Percentiles rank a stretch among this genome's conserved stretches.
These are phyloP conservation scores for Solen grandis DNA, from an alignment of 1,140 invertebrate species.

Conservation along the genomic window DNA sequence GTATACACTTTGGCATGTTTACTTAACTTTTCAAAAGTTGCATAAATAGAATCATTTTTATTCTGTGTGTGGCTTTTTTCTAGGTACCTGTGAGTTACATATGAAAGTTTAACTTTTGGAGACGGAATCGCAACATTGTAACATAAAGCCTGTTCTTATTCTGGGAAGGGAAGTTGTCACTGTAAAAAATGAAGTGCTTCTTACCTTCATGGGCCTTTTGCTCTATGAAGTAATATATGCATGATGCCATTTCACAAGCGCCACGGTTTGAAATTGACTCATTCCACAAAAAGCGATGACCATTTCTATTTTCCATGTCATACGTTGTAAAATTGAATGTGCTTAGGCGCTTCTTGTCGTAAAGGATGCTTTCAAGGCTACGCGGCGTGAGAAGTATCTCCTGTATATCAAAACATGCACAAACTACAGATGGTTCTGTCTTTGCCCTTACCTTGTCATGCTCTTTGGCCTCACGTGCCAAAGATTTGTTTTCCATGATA, in stretches of 20 bases:
- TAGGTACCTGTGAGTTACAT: no score
- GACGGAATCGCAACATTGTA: constrained; percentile 1
- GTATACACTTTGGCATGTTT: background rate
- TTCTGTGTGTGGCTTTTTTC: constrained; percentile 8
- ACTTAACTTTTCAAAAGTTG: constrained; percentile 4
- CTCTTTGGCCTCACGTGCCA: background rate
- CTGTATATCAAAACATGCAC: constrained; percentile 11
- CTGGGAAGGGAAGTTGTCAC: background rate
- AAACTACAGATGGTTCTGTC: background rate
- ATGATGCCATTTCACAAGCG: constrained; percentile 6
- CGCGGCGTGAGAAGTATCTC: constrained; percentile 7
- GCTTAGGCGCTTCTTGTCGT: no score
- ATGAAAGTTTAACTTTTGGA: constrained; percentile 8
- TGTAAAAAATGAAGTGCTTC: constrained; percentile 16
- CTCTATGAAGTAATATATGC: background rate
- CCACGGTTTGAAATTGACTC: constrained; percentile 1
- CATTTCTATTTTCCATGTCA: background rate
- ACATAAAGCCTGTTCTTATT: constrained; percentile 26
- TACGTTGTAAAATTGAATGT: constrained; percentile 40
- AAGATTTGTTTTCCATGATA: background rate
- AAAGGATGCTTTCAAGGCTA: background rate
- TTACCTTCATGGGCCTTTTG: background rate
- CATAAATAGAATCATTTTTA: constrained; percentile 6
- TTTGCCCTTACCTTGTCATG: background rate
- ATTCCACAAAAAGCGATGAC: constrained; percentile 10